Conservation (phyloP, 2,888 invertebrate genomes). For the Drosophila ochracea region DNA sequence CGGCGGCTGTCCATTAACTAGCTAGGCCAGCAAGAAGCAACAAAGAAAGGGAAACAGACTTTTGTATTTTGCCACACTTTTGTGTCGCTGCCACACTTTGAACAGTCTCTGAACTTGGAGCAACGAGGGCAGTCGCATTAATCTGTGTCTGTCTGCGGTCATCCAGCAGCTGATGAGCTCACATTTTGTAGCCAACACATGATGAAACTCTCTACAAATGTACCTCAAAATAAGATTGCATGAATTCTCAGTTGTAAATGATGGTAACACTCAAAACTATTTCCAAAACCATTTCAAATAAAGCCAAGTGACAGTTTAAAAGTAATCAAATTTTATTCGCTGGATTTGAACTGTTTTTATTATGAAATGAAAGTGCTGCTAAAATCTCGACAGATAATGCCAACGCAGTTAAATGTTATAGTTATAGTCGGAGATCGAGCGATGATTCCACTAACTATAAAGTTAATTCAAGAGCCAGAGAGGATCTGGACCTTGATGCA, state of each 20-base stretch:
- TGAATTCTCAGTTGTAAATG: not conserved
- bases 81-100: conserved; percentile 14
- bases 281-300: not conserved
- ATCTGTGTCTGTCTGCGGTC: not conserved
- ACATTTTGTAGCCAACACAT: not conserved
- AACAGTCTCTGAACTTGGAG: conserved; percentile 30
- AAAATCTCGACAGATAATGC: not conserved
- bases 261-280: not conserved
- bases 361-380: not conserved
- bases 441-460: not conserved
- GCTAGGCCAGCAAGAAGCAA: conserved; percentile 15
- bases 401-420: not conserved
- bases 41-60: not conserved
- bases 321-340: not conserved
- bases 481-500: too few species aligned
- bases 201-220: not conserved
- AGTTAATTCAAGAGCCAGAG: not conserved
- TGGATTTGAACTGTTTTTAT: not conserved
- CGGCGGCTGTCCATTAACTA: conserved; percentile 54
- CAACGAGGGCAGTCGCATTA: conserved; percentile 28
- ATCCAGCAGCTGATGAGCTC: not conserved
- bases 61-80: not conserved
- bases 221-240: not conserved
- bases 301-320: not conserved
- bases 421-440: not conserved